phyloP scores from a whole-genome alignment of 2,888 invertebrate genomes.

The Lasioglossum marginatum region DNA sequence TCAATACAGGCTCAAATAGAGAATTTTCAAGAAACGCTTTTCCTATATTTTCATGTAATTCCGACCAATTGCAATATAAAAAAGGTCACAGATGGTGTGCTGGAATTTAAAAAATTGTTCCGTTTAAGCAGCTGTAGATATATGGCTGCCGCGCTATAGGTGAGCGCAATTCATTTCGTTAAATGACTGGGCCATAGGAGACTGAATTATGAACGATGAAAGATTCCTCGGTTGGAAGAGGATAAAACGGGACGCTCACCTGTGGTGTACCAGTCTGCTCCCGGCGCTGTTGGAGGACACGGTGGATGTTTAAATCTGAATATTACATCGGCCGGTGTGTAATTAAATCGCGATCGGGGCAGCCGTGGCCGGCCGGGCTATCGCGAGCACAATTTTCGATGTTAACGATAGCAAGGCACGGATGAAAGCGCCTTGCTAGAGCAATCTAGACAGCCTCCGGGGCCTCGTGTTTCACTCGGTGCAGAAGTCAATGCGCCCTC shows the following conservation, averaged over 20 bases:
- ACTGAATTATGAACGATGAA: conserved; percentile 1
- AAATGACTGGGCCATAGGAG: background rate
- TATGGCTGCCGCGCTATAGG: background rate
- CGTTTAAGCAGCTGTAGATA: background rate
- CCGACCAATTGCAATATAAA: background rate
- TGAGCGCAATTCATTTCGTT: background rate
- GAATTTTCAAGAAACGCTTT: background rate
- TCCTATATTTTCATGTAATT: background rate
- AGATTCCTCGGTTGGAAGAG: background rate
- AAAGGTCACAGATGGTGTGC: background rate
- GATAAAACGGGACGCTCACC: background rate
- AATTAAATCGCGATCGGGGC: conserved; percentile 3
- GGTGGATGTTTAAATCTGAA: background rate
- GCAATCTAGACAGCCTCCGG: conserved; percentile 34
- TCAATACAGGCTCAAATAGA: background rate
- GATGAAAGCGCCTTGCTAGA: conserved; percentile 37
- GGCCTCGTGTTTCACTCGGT: conserved; percentile 32
- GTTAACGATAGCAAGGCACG: conserved; percentile 15
- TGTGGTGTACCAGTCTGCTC: background rate
- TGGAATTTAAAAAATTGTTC: background rate
- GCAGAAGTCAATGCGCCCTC: conserved; percentile 57
- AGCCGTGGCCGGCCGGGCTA: background rate
- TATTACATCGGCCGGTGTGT: background rate
- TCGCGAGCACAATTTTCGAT: conserved; percentile 30
- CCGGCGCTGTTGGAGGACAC: background rate